phyloP scores from a whole-genome alignment of 2,113 vertebrate genomes.

The Delphinus delphis region DNA sequence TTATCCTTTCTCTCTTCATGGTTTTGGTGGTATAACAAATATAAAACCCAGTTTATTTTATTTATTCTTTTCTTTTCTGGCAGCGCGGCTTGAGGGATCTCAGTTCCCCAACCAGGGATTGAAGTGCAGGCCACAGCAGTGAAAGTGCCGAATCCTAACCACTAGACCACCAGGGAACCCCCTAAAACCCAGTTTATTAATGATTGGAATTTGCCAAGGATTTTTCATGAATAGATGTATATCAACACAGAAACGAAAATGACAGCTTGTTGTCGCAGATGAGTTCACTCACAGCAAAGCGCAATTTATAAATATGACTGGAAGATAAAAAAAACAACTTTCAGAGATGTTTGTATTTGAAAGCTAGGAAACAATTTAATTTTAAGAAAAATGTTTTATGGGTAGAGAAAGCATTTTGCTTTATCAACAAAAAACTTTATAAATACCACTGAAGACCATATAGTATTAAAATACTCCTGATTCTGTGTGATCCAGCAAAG shows the following conservation, averaged over 20 bases:
- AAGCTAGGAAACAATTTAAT: background rate
- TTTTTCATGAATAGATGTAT: background rate
- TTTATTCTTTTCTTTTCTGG: background rate
- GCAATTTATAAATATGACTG: background rate
- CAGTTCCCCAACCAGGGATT: background rate
- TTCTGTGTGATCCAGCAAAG: background rate
- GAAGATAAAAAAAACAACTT: background rate
- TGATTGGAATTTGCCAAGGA: background rate
- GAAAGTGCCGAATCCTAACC: background rate
- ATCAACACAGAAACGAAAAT: background rate
- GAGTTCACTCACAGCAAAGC: background rate
- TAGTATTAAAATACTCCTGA: background rate
- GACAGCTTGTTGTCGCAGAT: background rate
- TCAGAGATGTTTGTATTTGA: background rate
- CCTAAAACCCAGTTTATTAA: background rate
- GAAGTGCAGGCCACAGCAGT: background rate
- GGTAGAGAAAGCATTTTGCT: background rate
- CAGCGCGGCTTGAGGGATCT: background rate
- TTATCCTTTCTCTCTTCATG: background rate
- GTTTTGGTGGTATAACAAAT: background rate
- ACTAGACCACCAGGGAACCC: background rate
- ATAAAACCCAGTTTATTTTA: background rate
- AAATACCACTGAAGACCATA: background rate
- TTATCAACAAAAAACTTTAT: background rate
- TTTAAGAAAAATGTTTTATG: background rate